Evolutionary conservation across 1,140 invertebrate species (phyloP).

Genomic region (Bombus breviceps): DNA sequence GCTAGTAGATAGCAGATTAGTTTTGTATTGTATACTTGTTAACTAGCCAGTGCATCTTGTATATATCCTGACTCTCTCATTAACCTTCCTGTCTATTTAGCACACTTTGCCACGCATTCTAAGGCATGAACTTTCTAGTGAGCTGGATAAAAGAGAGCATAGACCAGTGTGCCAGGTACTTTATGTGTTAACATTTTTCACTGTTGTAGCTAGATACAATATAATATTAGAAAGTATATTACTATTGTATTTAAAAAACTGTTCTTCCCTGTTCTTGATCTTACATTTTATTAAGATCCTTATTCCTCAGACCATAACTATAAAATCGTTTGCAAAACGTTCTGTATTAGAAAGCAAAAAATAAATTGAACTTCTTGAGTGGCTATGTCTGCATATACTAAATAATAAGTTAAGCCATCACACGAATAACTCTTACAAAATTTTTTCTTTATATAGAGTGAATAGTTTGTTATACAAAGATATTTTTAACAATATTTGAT

Average conservation of each 20-base stretch:
- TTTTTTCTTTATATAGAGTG: slow-evolving; percentile 14
- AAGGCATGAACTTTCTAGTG: slow-evolving; percentile 74
- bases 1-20: slow-evolving; percentile 67
- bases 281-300: slow-evolving; percentile 64
- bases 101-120: slow-evolving; percentile 73
- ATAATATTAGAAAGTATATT: slow-evolving; percentile 73
- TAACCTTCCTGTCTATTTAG: slow-evolving; percentile 73
- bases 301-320: slow-evolving; percentile 62
- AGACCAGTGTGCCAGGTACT: slow-evolving; percentile 78
- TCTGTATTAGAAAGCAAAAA: slow-evolving; percentile 68
- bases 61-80: slow-evolving; percentile 69
- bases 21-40: slow-evolving; percentile 67
- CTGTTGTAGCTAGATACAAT: slow-evolving; percentile 72
- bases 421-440: slow-evolving; percentile 62
- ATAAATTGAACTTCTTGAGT: slow-evolving; percentile 67
- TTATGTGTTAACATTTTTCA: slow-evolving; percentile 73
- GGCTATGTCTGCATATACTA: slow-evolving; percentile 65
- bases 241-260: slow-evolving; percentile 71
- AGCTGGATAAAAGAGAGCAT: slow-evolving; percentile 76
- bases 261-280: slow-evolving; percentile 62
- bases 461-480: slow-evolving; percentile 32
- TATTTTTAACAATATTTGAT: slow-evolving; percentile 44
- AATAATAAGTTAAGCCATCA: slow-evolving; percentile 68
- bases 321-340: slow-evolving; percentile 62
- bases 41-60: slow-evolving; percentile 67